phyloP scores from a whole-genome alignment of 2,888 invertebrate genomes.

The Leucophora obtusa region DNA sequence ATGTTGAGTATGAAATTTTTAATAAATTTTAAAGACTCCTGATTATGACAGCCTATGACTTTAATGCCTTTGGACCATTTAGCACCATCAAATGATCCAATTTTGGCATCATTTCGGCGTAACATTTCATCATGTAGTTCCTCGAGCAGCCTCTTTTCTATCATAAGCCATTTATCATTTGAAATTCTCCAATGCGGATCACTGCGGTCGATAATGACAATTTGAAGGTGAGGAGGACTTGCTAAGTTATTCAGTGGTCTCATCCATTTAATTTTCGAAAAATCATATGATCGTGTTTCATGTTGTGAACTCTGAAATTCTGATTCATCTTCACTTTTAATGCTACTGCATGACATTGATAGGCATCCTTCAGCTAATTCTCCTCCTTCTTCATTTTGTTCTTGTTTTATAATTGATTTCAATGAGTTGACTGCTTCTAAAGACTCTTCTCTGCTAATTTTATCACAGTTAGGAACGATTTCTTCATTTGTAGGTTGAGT shows the following conservation, averaged over 20 bases:
- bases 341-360: neutral
- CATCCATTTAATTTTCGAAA: constrained; percentile 44
- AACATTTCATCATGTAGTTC: constrained; percentile 36
- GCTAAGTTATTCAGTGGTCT: constrained; percentile 24
- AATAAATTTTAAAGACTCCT: constrained; percentile 39
- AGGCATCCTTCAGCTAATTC: neutral
- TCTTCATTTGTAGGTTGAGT: no score
- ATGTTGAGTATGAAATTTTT: constrained; percentile 27
- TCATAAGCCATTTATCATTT: constrained; percentile 41
- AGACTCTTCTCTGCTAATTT: neutral
- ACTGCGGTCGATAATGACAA: constrained; percentile 43
- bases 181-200: constrained; percentile 32
- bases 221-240: constrained; percentile 37
- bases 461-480: neutral
- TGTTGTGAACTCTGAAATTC: neutral
- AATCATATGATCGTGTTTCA: neutral
- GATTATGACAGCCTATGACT: constrained; percentile 40
- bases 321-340: neutral
- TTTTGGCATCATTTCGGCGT: constrained; percentile 14
- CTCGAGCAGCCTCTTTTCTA: constrained; percentile 47
- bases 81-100: constrained; percentile 48
- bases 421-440: neutral
- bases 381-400: neutral
- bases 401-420: neutral
- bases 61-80: constrained; percentile 44